Percentiles rank a stretch among this genome's conserved stretches.
Evolutionary conservation across 2,888 invertebrate species (phyloP).

Genomic region (Pocota personata): DNA sequence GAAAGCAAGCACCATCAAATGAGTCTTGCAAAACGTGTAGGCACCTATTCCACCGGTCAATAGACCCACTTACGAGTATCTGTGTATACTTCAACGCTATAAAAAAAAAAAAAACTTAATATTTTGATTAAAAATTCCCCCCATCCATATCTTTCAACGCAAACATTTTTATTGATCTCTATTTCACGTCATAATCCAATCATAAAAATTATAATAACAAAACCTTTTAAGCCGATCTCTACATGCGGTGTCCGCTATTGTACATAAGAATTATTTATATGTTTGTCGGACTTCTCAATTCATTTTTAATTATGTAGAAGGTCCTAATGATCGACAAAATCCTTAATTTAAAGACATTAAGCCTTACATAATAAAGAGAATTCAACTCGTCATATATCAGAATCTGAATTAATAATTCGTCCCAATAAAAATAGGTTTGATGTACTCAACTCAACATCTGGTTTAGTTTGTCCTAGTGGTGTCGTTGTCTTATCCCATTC

Average conservation of each 20-base stretch:
- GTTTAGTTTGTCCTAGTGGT: constrained; percentile 11
- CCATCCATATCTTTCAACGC: neutral
- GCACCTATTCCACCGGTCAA: neutral
- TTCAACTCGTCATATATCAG: neutral
- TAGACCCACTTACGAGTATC: neutral
- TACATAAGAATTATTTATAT: neutral
- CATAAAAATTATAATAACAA: constrained; percentile 16
- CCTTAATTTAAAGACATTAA: constrained; percentile 15
- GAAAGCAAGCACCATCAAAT: neutral
- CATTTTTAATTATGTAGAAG: constrained; percentile 37
- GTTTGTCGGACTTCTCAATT: neutral
- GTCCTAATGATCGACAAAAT: constrained; percentile 3
- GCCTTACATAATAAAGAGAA: constrained; percentile 5
- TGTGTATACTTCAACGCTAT: neutral
- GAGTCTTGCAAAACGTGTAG: neutral
- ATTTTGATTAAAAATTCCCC: neutral
- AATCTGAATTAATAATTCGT: constrained; percentile 40
- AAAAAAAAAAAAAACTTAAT: constrained; percentile 1
- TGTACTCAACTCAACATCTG: constrained; percentile 20
- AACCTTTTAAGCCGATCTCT: constrained; percentile 1
- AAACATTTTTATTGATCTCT: neutral
- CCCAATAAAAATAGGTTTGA: constrained; percentile 23
- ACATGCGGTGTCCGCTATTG: neutral
- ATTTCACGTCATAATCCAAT: neutral
- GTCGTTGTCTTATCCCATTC: constrained; percentile 13